Evolutionary conservation across 2,797 vertebrate species (phyloP).

Genomic region (Pangasius sanitwongsei): DNA sequence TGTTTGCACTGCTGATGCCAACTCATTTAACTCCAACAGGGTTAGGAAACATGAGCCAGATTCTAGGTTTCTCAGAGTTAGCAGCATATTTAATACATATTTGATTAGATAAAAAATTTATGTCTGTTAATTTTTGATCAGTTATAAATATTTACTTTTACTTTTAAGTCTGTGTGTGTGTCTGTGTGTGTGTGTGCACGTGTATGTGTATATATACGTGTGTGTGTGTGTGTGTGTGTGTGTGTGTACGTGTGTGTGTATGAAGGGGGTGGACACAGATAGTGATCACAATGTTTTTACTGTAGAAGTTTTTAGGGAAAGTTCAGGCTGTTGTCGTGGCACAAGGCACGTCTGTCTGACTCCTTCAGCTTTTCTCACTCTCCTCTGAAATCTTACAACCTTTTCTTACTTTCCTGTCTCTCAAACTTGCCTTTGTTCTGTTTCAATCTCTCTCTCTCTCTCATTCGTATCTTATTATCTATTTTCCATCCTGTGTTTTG

Average conservation of each 20-base stretch:
- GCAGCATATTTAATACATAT: neutral
- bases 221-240: neutral
- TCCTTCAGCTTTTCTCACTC: conserved; percentile 27
- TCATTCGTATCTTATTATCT: no score
- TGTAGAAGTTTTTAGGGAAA: conserved; percentile 11
- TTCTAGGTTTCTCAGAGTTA: neutral
- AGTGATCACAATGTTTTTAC: no score
- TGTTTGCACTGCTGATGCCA: neutral
- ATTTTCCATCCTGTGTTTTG: neutral
- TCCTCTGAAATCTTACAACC: neutral
- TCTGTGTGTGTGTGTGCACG: neutral
- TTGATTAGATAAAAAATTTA: neutral
- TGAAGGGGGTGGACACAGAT: neutral
- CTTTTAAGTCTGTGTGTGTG: neutral
- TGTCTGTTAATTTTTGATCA: neutral
- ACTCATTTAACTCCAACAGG: neutral
- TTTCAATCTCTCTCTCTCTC: neutral
- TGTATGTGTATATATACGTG: neutral
- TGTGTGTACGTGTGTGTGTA: neutral
- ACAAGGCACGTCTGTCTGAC: neutral
- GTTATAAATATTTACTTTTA: neutral
- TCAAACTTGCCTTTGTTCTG: conserved; percentile 8
- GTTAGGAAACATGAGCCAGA: neutral
- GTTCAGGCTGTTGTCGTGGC: conserved; percentile 32
- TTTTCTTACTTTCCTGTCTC: neutral